A percentile compares a stretch with the other conserved stretches of the same genome.
These are phyloP conservation scores for Kuschelorhynchus macadamiae DNA, from an alignment of 2,888 invertebrate genomes.

Conservation along the genomic window DNA sequence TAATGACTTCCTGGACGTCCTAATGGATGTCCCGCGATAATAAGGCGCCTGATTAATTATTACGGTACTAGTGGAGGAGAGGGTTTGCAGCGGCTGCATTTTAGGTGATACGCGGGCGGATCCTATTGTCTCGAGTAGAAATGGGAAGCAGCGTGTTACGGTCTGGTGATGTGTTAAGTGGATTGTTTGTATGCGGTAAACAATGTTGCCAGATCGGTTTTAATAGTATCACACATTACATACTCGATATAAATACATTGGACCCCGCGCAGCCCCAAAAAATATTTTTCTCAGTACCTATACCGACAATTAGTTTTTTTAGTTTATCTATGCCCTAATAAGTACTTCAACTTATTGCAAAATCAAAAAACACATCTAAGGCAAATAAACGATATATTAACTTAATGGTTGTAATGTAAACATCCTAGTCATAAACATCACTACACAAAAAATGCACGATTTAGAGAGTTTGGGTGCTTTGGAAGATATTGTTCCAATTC, in stretches of 20 bases:
- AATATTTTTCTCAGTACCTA: too few species aligned
- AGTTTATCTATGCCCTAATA: too few species aligned
- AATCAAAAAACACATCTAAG: too few species aligned
- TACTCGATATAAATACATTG: neutral
- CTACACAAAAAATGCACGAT: too few species aligned
- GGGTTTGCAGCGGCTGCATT: constrained; percentile 29
- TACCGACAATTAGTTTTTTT: too few species aligned
- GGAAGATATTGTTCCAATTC: too few species aligned
- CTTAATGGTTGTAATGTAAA: too few species aligned
- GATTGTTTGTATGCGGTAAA: constrained; percentile 9
- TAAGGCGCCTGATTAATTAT: constrained; percentile 47
- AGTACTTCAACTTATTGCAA: too few species aligned
- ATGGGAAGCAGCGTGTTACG: constrained; percentile 2
- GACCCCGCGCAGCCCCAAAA: neutral
- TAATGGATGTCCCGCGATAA: constrained; percentile 66
- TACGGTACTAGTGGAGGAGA: constrained; percentile 20
- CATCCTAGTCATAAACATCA: too few species aligned
- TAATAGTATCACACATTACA: too few species aligned
- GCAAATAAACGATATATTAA: too few species aligned
- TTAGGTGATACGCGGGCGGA: constrained; percentile 17
- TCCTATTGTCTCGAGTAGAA: constrained; percentile 24
- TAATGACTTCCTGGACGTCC: constrained; percentile 65
- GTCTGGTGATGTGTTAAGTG: constrained; percentile 5
- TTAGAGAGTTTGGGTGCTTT: too few species aligned
- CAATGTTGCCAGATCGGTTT: neutral